A percentile compares a stretch with the other conserved stretches of the same genome.
phyloP scores from a whole-genome alignment of 2,888 invertebrate genomes.

The Fabriciana adippe region DNA sequence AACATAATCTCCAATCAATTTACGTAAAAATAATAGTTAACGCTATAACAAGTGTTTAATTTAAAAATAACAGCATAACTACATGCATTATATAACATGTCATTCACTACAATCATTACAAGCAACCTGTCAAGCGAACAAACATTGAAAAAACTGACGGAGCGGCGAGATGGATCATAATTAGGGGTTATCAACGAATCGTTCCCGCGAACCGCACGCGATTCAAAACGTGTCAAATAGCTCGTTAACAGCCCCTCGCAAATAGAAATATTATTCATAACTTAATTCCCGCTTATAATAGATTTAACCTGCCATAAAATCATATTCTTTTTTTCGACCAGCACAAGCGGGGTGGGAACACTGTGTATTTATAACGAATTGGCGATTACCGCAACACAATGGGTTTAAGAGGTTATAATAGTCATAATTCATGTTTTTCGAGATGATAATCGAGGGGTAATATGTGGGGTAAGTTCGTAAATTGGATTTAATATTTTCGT shows the following conservation, averaged over 20 bases:
- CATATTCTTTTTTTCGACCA: constrained; percentile 70
- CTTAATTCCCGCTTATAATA: constrained; percentile 79
- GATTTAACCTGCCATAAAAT: constrained; percentile 81
- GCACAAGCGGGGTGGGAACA: constrained; percentile 69
- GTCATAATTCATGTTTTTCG: constrained; percentile 76
- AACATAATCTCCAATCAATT: background rate
- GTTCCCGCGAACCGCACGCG: constrained; percentile 62
- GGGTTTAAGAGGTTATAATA: constrained; percentile 72
- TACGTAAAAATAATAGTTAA: background rate
- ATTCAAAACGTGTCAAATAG: constrained; percentile 73
- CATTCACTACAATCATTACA: constrained; percentile 48
- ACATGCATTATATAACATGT: constrained; percentile 32
- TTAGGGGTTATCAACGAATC: constrained; percentile 56
- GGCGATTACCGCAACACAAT: constrained; percentile 73
- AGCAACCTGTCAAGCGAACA: constrained; percentile 70
- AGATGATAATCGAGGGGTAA: constrained; percentile 71
- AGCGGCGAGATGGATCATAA: constrained; percentile 49
- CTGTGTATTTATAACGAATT: constrained; percentile 66
- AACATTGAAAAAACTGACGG: constrained; percentile 54
- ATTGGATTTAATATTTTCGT: constrained; percentile 82
- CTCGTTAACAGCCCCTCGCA: constrained; percentile 76
- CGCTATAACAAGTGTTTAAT: constrained; percentile 2
- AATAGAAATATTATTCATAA: constrained; percentile 80
- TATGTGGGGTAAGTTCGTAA: constrained; percentile 65
- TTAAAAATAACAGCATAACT: constrained; percentile 20